Evolutionary conservation across 2,797 vertebrate genomes (phyloP).

Genomic region (Acomys russatus): DNA sequence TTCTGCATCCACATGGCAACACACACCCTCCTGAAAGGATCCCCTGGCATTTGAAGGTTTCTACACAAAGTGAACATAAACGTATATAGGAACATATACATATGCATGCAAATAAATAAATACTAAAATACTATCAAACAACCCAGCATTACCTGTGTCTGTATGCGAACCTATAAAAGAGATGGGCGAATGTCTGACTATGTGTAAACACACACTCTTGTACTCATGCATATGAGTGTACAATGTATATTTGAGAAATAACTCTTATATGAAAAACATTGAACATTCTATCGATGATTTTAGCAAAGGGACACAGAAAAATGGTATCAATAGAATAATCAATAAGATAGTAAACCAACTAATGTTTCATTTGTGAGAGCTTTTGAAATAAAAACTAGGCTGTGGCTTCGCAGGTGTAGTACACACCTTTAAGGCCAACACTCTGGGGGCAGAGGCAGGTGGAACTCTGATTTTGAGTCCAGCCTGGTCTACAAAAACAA

Average conservation of each 20-base stretch:
- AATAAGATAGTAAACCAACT: neutral
- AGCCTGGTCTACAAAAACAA: neutral
- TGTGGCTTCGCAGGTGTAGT: neutral
- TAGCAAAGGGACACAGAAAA: neutral
- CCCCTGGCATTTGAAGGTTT: neutral
- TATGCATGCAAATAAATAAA: neutral
- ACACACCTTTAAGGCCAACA: neutral
- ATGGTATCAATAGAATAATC: neutral
- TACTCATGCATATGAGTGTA: neutral
- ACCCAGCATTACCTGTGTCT: neutral
- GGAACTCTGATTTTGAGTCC: neutral
- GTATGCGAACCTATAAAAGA: neutral
- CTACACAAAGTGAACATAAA: neutral
- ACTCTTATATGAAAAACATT: neutral
- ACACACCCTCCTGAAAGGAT: neutral
- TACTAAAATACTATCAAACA: neutral
- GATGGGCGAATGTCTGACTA: neutral
- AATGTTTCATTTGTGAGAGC: neutral
- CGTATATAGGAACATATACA: neutral
- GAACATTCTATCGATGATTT: neutral
- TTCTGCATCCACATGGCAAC: neutral
- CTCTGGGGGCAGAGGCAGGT: neutral
- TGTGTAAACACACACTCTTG: neutral
- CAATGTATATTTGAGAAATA: neutral
- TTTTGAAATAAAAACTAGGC: neutral